Percentiles rank a stretch among this genome's conserved stretches.
Conservation (phyloP, 2,113 vertebrate species). For the Tinamus guttatus region DNA sequence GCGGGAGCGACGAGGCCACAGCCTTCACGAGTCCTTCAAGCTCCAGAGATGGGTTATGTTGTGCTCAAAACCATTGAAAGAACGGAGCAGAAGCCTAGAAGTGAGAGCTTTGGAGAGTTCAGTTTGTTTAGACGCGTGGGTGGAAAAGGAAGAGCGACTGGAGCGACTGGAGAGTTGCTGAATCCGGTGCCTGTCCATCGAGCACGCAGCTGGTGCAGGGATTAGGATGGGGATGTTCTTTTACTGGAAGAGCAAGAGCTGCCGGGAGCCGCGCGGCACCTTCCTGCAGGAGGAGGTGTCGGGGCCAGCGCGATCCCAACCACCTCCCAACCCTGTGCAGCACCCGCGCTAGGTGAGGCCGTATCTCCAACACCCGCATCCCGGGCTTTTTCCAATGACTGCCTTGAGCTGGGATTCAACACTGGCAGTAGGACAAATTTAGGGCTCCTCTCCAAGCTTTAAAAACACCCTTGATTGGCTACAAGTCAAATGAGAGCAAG, state of each 20-base stretch:
- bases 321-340: neutral
- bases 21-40: slow-evolving; percentile 6
- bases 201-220: neutral
- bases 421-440: rapidly evolving
- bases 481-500: neutral
- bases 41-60: neutral
- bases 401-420: rapidly evolving
- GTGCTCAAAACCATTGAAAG: neutral
- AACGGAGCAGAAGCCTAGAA: neutral
- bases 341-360: rapidly evolving
- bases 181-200: rapidly evolving
- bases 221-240: neutral
- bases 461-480: neutral
- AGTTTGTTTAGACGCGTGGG: neutral
- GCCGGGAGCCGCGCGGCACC: neutral
- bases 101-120: slow-evolving; percentile 1
- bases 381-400: rapidly evolving
- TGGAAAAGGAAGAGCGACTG: neutral
- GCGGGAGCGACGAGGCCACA: neutral
- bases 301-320: neutral
- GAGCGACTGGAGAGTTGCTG: rapidly evolving
- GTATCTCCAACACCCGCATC: rapidly evolving
- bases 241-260: neutral
- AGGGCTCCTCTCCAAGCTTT: rapidly evolving
- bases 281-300: neutral